Percentiles rank a stretch among this genome's conserved stretches.
phyloP scores from a whole-genome alignment of 1,140 invertebrate species.

The Drusus annulatus region DNA sequence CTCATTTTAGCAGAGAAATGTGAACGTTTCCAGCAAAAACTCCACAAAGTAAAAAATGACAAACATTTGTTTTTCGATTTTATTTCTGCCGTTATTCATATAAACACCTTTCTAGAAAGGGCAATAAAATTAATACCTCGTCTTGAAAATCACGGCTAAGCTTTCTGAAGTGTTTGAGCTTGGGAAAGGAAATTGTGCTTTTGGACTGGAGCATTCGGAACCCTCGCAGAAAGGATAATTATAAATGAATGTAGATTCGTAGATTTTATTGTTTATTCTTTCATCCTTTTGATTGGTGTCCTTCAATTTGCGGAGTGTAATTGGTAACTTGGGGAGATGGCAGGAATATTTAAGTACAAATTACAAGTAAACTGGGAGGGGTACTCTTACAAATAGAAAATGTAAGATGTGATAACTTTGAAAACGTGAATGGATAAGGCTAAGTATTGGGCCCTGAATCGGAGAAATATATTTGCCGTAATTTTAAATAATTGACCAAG shows the following conservation, averaged over 20 bases:
- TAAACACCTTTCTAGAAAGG: neutral
- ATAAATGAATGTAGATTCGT: neutral
- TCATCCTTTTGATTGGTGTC: neutral
- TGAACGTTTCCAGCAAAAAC: neutral
- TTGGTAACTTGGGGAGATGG: neutral
- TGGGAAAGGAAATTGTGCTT: neutral
- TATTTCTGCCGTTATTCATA: neutral
- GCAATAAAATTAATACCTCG: neutral
- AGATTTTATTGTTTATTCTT: neutral
- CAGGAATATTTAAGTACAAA: slow-evolving; percentile 27
- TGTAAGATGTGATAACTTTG: slow-evolving; percentile 28
- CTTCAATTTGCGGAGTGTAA: neutral
- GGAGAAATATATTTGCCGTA: slow-evolving; percentile 7
- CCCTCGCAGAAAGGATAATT: neutral
- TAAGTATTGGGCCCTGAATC: neutral
- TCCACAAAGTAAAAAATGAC: neutral
- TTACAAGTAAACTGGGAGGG: slow-evolving; percentile 17
- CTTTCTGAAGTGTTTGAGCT: slow-evolving; percentile 17
- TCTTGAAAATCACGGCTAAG: neutral
- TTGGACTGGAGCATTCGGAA: neutral
- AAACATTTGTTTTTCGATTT: neutral
- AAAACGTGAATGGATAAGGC: slow-evolving; percentile 11
- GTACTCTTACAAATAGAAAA: neutral
- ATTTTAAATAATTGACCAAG: neutral
- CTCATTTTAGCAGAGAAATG: slow-evolving; percentile 2